Percentiles rank a stretch among this genome's conserved stretches.
These are phyloP conservation scores for Allolobophora icterica DNA, from an alignment of 2,888 invertebrate genomes.

Conservation along the genomic window DNA sequence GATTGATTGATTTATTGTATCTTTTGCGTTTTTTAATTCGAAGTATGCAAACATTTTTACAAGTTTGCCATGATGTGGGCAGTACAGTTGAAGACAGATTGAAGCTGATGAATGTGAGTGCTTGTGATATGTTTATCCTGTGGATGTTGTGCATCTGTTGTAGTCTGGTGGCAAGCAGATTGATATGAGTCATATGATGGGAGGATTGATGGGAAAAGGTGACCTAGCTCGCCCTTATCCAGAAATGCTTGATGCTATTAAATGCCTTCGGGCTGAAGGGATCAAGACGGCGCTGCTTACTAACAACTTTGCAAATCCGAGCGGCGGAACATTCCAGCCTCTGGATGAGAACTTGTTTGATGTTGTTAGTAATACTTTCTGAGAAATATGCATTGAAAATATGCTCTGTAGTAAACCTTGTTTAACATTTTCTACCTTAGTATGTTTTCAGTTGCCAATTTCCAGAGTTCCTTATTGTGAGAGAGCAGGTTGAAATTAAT, in stretches of 20 bases:
- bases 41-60: neutral
- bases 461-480: neutral
- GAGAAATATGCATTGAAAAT: too few species aligned
- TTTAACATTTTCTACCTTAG: too few species aligned
- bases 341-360: conserved; percentile 59
- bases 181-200: conserved; percentile 1
- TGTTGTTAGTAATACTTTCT: conserved; percentile 54
- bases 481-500: neutral
- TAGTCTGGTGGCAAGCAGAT: neutral
- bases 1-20: neutral
- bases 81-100: neutral
- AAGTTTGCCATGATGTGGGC: neutral
- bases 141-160: neutral
- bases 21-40: neutral
- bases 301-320: conserved; percentile 61
- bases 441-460: neutral
- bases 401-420: too few species aligned
- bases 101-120: neutral
- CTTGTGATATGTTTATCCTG: neutral
- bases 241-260: conserved; percentile 60
- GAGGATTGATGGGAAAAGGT: conserved; percentile 61
- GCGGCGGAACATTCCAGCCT: conserved; percentile 43
- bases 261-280: conserved; percentile 62
- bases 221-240: conserved; percentile 44
- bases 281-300: conserved; percentile 66